Percentiles rank a stretch among this genome's conserved stretches.
Conservation (phyloP, 2,113 vertebrate species). For the Eonycteris spelaea region DNA sequence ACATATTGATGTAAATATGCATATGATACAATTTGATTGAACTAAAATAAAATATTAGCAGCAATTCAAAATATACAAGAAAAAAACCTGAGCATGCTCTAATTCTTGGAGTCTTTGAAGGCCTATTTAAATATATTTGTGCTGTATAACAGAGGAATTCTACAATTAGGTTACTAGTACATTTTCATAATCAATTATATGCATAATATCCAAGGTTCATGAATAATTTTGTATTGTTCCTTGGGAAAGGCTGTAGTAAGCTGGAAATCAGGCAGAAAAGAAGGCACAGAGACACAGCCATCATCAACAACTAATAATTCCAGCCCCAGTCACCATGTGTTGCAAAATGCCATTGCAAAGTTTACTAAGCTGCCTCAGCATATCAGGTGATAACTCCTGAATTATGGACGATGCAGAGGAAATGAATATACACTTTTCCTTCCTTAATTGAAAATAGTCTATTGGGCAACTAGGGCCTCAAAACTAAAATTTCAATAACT, state of each 20-base stretch:
- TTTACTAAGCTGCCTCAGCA: background rate
- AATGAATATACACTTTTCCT: background rate
- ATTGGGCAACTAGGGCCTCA: background rate
- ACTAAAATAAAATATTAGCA: slow-evolving; percentile 57
- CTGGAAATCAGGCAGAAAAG: slow-evolving; percentile 35
- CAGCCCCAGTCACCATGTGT: background rate
- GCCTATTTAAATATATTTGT: slow-evolving; percentile 69
- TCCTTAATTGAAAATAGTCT: slow-evolving; percentile 21
- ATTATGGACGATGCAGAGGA: background rate
- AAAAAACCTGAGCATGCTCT: slow-evolving; percentile 36
- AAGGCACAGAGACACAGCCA: background rate
- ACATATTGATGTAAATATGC: slow-evolving; percentile 43
- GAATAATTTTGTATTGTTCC: slow-evolving; percentile 72
- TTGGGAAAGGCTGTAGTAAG: slow-evolving; percentile 58
- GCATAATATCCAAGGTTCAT: slow-evolving; percentile 67
- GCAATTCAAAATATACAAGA: slow-evolving; percentile 22
- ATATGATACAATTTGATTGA: slow-evolving; percentile 37
- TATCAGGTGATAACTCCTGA: background rate
- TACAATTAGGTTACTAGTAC: slow-evolving; percentile 70
- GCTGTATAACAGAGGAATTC: slow-evolving; percentile 61
- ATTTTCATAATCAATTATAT: slow-evolving; percentile 72
- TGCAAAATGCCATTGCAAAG: background rate
- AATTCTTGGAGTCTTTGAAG: slow-evolving; percentile 66
- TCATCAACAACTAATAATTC: background rate
- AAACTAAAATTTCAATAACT: background rate